Percentiles rank a stretch among this genome's conserved stretches.
Evolutionary conservation across 2,888 invertebrate species (phyloP).

Genomic region (Caenorhabditis sp.): DNA sequence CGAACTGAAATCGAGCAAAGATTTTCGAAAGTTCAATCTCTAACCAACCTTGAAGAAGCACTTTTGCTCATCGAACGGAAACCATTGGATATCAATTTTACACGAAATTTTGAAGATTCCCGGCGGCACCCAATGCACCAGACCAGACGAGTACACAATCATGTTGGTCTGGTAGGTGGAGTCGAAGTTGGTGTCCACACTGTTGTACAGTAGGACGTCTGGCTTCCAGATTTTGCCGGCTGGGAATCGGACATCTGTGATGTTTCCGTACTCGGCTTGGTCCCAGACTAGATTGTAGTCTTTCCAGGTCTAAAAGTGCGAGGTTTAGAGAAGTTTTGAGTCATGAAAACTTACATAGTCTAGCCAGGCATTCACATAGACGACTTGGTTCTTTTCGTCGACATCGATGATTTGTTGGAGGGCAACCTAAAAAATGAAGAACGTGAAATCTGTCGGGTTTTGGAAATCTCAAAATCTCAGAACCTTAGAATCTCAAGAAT

Average conservation of each 20-base stretch:
- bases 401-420: conserved; percentile 83
- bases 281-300: conserved; percentile 83
- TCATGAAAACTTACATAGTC: conserved; percentile 74
- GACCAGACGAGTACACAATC: conserved; percentile 93
- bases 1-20: conserved; percentile 70
- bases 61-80: conserved; percentile 87
- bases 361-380: conserved; percentile 81
- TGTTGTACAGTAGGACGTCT: conserved; percentile 81
- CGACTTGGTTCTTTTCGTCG: conserved; percentile 83
- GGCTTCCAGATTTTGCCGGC: conserved; percentile 83
- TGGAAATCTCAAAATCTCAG: background rate
- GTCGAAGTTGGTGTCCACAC: conserved; percentile 85
- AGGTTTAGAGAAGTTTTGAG: background rate
- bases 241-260: conserved; percentile 82
- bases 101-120: conserved; percentile 86
- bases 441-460: no score
- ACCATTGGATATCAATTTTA: conserved; percentile 86
- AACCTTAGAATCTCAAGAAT: background rate
- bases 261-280: conserved; percentile 81
- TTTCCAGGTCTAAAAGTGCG: conserved; percentile 77
- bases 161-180: conserved; percentile 85
- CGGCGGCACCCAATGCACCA: conserved; percentile 97
- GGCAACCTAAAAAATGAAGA: conserved; percentile 76
- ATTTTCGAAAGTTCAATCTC: background rate
- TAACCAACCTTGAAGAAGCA: conserved; percentile 80